Evolutionary conservation across 53 echinoderm and acorn worm genomes (phyloP).

Genomic region (Arbacia lixula): DNA sequence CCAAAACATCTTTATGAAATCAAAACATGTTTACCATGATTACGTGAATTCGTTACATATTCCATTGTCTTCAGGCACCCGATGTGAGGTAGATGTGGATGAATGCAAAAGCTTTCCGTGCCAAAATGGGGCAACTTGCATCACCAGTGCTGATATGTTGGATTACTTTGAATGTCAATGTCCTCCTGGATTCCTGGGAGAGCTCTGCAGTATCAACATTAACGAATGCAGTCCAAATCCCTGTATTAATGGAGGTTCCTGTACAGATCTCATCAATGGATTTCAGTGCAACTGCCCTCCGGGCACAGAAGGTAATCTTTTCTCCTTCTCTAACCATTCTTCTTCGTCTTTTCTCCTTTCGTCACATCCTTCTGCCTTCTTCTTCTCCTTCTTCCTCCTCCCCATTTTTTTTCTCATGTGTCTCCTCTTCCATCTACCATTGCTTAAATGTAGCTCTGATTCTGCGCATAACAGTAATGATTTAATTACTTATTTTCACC

Average conservation of each 20-base stretch:
- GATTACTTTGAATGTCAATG: constrained; percentile 14
- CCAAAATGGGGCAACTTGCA: constrained; percentile 41
- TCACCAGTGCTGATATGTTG: not conserved
- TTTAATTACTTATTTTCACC: too few species aligned
- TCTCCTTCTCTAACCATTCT: too few species aligned
- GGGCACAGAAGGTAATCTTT: constrained; percentile 71
- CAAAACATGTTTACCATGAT: too few species aligned
- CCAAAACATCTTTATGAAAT: too few species aligned
- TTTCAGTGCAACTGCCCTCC: constrained; percentile 63
- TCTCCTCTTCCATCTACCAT: too few species aligned
- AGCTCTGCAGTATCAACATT: constrained; percentile 3
- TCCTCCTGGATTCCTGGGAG: constrained; percentile 16
- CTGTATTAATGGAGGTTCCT: constrained; percentile 22
- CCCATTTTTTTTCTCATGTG: too few species aligned
- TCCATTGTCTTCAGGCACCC: not conserved
- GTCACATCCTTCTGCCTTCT: too few species aligned
- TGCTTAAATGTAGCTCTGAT: too few species aligned
- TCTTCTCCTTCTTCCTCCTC: too few species aligned
- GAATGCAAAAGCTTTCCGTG: constrained; percentile 57
- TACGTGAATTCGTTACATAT: too few species aligned
- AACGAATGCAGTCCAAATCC: constrained; percentile 14
- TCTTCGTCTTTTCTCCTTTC: too few species aligned
- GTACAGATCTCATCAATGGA: constrained; percentile 1
- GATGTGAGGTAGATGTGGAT: constrained; percentile 50
- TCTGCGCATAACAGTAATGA: too few species aligned